Base-by-base conservation (phyloP, 1,140 invertebrate genomes). In the Ditylenchus dipsaci region DNA sequence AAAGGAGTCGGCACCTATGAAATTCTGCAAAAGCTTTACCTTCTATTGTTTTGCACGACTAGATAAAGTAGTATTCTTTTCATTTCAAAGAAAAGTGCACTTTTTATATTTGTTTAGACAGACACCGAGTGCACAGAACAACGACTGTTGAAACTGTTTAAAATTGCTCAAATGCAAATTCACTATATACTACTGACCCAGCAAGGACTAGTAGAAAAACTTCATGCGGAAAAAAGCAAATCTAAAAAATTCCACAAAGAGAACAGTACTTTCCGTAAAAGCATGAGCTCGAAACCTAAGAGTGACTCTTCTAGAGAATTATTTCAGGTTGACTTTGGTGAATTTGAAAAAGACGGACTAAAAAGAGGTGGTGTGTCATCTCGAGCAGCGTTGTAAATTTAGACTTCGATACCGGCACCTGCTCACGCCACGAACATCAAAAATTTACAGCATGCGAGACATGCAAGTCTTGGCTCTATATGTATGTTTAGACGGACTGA, bases 121-220 rank as follows among this genome's bases (percentile, higher is more conserved):
- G 59, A 61, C 3, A 45, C 3, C 7, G 59, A 29, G 7, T 69
- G 68, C 68, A 69, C 5, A n/a, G 68, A 69, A 21, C 15, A 71
- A 17, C 29, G 68, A 38, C 45, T 69, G 9, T 17, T 69, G 49
- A 69, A 69, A 26, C 71, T 69, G 33, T 69, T 69, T 42, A 33
- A 45, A 19, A 69, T 69, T 0, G 65, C 68, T n/a, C 68, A 69
- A 72, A 23, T 69, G 26, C 68, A 69, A 61, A 26, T 69, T 13
- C 42, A 30, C 1, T 69, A 69, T 42, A 58, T 69, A 0, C 42
- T 69, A 1, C 26, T 23, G 9, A 59, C 21, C 5, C 68, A 69
- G 38, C 29, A 69, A 19, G 68, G 71, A 72, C 68, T 69, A 17
- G 66, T 69, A 17, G 23, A 43, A 30, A 69, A 72, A 42, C 45